These are phyloP conservation scores for Dioctria rufipes DNA, from an alignment of 2,888 invertebrate species.

Conservation along the genomic window DNA sequence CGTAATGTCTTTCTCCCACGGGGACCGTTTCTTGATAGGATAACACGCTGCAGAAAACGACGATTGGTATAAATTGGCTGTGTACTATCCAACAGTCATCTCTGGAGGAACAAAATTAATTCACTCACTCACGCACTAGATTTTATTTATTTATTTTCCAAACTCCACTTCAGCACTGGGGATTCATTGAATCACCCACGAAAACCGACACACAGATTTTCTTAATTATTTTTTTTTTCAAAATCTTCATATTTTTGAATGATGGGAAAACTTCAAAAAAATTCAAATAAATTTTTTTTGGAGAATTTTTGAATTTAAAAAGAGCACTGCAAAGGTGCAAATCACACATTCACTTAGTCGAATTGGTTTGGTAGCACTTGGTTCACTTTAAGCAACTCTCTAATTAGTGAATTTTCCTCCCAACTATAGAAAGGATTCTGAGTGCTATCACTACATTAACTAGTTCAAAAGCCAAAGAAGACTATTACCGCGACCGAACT, in stretches of 20 bases:
- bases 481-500: not conserved
- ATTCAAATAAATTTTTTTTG: not conserved
- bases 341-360: conserved; percentile 17
- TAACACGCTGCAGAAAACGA: not conserved
- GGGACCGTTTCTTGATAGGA: not conserved
- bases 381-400: not conserved
- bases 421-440: not conserved
- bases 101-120: conserved; percentile 14
- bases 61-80: not conserved
- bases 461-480: no score
- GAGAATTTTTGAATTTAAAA: not conserved
- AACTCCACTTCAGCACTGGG: conserved; percentile 37
- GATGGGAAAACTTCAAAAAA: conserved; percentile 20
- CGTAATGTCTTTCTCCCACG: not conserved
- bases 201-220: not conserved
- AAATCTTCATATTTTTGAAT: conserved; percentile 12
- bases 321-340: not conserved
- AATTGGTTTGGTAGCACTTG: not conserved
- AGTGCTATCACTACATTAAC: no score
- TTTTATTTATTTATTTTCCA: not conserved
- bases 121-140: conserved; percentile 20
- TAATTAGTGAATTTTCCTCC: conserved; percentile 8
- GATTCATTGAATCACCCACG: conserved; percentile 44
- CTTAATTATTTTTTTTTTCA: not conserved
- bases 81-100: conserved; percentile 42